Conservation (phyloP, 2,888 invertebrate genomes). For the Lasioglossum figueresi region DNA sequence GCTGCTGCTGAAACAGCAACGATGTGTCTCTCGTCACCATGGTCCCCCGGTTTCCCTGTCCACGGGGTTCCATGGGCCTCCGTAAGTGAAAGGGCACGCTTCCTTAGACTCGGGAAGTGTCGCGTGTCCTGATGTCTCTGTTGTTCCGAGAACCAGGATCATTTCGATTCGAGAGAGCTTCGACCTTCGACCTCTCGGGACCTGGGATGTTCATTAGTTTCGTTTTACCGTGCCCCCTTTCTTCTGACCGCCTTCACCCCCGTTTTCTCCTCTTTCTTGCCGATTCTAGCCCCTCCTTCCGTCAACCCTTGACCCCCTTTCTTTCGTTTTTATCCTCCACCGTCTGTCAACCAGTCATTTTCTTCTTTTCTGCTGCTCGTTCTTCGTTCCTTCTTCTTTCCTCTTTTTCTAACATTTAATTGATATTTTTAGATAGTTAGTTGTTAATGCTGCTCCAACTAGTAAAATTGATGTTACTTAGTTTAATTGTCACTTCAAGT, state of each 20-base stretch:
- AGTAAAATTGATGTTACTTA: too few species aligned
- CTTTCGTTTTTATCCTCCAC: not conserved
- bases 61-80: slow-evolving; percentile 36
- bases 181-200: slow-evolving; percentile 35
- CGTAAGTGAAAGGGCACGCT: slow-evolving; percentile 60
- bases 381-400: not conserved
- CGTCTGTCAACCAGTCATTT: not conserved
- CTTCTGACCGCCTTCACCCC: not conserved
- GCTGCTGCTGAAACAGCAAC: slow-evolving; percentile 62
- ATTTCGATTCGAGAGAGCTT: slow-evolving; percentile 50
- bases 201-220: slow-evolving; percentile 37
- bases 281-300: not conserved
- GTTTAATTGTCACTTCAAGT: not conserved
- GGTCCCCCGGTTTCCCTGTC: slow-evolving; percentile 16
- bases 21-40: slow-evolving; percentile 73
- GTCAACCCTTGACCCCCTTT: not conserved
- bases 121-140: slow-evolving; percentile 66
- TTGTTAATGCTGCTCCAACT: not conserved
- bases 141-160: slow-evolving; percentile 58
- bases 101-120: slow-evolving; percentile 66
- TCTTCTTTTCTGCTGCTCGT: not conserved
- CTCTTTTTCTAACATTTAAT: not conserved
- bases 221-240: slow-evolving; percentile 23
- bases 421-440: not conserved
- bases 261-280: not conserved